Conservation (phyloP, 2,113 vertebrate genomes). For the Petromus typicus region DNA sequence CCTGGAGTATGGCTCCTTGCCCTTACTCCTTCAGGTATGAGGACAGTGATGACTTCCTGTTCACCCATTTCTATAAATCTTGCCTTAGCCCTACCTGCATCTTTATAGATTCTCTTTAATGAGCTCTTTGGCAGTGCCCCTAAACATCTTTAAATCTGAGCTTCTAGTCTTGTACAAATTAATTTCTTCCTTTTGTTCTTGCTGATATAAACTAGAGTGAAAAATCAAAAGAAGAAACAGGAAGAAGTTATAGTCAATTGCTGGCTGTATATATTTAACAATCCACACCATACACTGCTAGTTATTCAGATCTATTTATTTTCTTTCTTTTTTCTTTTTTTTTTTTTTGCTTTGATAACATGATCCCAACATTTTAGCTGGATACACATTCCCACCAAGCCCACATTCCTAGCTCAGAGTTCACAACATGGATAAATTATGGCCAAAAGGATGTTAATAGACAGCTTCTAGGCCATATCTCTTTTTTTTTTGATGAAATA, state of each 20-base stretch:
- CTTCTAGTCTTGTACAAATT: not conserved
- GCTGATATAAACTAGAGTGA: not conserved
- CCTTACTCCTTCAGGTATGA: not conserved
- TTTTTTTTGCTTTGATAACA: not conserved
- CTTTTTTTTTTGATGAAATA: slow-evolving; percentile 89
- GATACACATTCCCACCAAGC: not conserved
- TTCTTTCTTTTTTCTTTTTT: not conserved
- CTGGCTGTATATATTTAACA: not conserved
- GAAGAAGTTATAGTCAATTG: not conserved
- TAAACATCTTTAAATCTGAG: slow-evolving; percentile 29
- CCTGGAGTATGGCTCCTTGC: not conserved
- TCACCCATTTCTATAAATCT: not conserved
- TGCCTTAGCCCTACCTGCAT: not conserved
- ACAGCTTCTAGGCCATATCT: not conserved
- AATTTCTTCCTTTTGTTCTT: not conserved
- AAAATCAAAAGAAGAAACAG: not conserved
- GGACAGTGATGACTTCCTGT: not conserved
- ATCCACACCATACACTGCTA: not conserved
- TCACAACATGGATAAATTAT: not conserved
- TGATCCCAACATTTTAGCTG: not conserved
- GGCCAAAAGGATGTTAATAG: not conserved
- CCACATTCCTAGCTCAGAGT: not conserved
- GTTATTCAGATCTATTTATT: not conserved
- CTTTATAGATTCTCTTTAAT: not conserved
- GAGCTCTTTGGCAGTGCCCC: not conserved